phyloP scores from a whole-genome alignment of 2,113 vertebrate species.

The Serilophus lunatus region DNA sequence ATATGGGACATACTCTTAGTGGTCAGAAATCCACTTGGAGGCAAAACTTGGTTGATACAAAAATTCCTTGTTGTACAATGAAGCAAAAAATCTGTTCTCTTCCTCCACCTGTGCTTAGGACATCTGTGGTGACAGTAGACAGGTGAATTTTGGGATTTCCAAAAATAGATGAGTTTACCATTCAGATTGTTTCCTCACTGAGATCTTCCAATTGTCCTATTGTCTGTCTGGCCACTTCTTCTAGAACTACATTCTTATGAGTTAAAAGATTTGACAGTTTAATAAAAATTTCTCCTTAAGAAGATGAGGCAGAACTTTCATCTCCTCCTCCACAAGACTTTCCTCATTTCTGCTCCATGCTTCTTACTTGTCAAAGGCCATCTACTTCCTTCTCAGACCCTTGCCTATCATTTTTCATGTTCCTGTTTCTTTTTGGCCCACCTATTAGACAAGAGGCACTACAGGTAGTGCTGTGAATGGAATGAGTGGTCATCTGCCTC shows the following conservation, averaged over 20 bases:
- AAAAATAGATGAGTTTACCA: neutral
- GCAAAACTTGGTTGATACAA: neutral
- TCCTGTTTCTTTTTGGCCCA: neutral
- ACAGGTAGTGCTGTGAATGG: neutral
- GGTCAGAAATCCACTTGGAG: neutral
- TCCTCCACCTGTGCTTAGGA: neutral
- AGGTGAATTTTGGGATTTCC: neutral
- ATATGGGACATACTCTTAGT: neutral
- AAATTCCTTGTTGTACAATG: neutral
- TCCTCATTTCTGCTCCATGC: neutral
- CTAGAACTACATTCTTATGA: neutral
- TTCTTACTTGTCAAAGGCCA: neutral
- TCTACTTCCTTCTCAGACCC: rapidly evolving
- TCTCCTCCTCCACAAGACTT: rapidly evolving
- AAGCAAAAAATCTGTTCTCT: neutral
- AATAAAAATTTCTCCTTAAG: neutral
- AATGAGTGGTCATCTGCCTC: neutral
- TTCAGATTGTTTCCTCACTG: neutral
- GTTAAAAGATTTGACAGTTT: neutral
- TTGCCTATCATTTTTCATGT: neutral
- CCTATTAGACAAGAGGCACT: neutral
- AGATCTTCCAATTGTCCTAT: neutral
- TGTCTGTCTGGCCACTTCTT: neutral
- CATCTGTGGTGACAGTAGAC: rapidly evolving
- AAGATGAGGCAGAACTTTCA: rapidly evolving